Evolutionary conservation across 2,888 invertebrate genomes (phyloP).

Genomic region (Yponomeuta sedellus): DNA sequence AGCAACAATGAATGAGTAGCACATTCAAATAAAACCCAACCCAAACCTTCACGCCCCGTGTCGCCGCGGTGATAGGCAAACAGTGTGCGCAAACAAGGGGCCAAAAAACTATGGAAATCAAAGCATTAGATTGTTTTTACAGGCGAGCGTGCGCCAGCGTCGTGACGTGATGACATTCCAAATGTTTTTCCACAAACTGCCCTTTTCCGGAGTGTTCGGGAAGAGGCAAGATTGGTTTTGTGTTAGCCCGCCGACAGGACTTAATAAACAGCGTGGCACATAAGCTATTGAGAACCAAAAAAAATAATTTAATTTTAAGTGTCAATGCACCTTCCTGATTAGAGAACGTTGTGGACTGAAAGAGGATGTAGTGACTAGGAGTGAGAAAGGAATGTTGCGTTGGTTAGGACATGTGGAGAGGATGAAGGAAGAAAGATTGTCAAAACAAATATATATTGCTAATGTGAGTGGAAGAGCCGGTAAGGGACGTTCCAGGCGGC

Average conservation of each 20-base stretch:
- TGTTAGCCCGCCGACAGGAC: not conserved
- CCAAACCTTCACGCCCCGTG: conserved; percentile 9
- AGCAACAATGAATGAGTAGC: not conserved
- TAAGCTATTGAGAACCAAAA: too few relatives aligned
- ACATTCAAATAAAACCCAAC: not conserved
- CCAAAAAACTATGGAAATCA: conserved; percentile 39
- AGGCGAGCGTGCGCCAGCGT: conserved; percentile 30
- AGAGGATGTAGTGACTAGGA: too few relatives aligned
- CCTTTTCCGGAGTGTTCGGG: not conserved
- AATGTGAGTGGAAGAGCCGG: too few relatives aligned
- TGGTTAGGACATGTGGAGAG: too few relatives aligned
- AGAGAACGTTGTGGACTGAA: too few relatives aligned
- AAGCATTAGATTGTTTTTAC: conserved; percentile 32
- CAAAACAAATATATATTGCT: too few relatives aligned
- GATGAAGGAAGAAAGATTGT: too few relatives aligned
- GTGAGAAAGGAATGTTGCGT: too few relatives aligned
- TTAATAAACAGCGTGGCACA: too few relatives aligned
- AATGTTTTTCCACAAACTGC: conserved; percentile 8
- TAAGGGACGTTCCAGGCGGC: too few relatives aligned
- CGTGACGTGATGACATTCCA: not conserved
- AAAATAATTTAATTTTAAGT: too few relatives aligned
- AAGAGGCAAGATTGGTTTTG: not conserved
- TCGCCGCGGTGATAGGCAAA: conserved; percentile 27
- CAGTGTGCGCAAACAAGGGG: conserved; percentile 48
- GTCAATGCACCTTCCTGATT: too few relatives aligned